These are phyloP conservation scores for Motacilla alba DNA, from an alignment of 2,113 vertebrate genomes.

Conservation along the genomic window DNA sequence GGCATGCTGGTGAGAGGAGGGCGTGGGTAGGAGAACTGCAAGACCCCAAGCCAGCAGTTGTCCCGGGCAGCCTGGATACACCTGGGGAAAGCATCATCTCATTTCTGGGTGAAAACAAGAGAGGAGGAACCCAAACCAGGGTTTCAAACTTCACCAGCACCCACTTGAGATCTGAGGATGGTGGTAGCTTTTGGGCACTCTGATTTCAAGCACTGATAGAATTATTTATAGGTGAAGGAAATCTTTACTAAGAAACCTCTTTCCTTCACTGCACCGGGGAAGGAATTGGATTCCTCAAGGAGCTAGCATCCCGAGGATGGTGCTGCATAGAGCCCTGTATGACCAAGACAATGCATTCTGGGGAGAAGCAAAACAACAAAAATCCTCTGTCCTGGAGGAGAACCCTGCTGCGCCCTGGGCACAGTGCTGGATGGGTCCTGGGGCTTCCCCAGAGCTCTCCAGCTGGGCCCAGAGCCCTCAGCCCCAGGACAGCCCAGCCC, in stretches of 20 bases:
- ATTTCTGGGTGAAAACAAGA: fast-evolving
- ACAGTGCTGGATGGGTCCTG: fast-evolving
- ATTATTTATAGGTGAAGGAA: not conserved
- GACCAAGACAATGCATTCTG: too few species aligned
- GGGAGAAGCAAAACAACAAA: not conserved
- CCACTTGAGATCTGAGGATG: not conserved
- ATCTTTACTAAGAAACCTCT: not conserved
- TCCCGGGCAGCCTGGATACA: fast-evolving
- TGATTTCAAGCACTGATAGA: not conserved
- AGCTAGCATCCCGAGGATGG: not conserved
- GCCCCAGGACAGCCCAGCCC: fast-evolving
- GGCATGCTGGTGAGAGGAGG: not conserved
- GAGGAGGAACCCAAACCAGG: not conserved
- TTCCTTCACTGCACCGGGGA: fast-evolving
- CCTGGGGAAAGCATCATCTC: fast-evolving
- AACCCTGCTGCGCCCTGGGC: fast-evolving
- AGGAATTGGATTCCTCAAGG: fast-evolving
- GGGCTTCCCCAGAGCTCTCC: fast-evolving
- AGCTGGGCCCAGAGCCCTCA: fast-evolving
- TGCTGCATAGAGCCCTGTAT: not conserved
- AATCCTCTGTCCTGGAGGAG: fast-evolving
- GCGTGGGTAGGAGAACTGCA: fast-evolving
- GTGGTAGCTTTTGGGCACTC: not conserved
- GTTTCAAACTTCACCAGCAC: not conserved
- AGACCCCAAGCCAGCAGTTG: not conserved